Evolutionary conservation across 2,797 vertebrate species (phyloP), one percentile per base, ranked within the genome.

Genomic region (Malurus splendens): DNA sequence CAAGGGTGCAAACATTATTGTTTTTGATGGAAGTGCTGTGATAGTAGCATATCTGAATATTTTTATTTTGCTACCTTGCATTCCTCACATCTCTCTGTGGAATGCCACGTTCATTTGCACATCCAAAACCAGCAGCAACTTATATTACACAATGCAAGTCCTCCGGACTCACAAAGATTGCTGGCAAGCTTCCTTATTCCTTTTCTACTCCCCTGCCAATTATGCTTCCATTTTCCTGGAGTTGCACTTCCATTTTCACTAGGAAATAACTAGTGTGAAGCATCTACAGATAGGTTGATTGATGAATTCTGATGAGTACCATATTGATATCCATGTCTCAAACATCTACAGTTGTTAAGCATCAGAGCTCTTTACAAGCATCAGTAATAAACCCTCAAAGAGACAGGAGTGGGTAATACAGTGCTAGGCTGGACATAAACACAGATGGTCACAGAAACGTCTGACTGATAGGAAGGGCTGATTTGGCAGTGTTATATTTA

Each of bases 131-230:
- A 75, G 23, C 25, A 39, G 11, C 51, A 51, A 20, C 19, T 89
- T 61, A 47, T 28, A 36, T 54, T 24, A n/a, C 18, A n/a, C 28
- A 55, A 8, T 12, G 11, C 7, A 47, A 74, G 42, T n/a, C 33
- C 10, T 20, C 57, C 28, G 25, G 56, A 47, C 45, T 51, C 47
- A 33, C 0, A 0, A 71, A 19, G 6, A 45, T 44, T 62, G 2
- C 64, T 60, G 33, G 30, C 54, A 89, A 90, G 41, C 14, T 85
- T 82, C 78, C 24, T 55, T 44, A 28, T 38, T 72, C 12, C n/a
- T 51, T 45, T 62, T 51, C 27, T 66, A 57, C 27, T 55, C 13
- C 15, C 20, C 16, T 65, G 36, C 10, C 50, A 44, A 51, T 60
- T 67, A n/a, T 16, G 33, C 30, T 57, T 33, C 23, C 27, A 16